These are phyloP conservation scores for Thunnus maccoyii DNA, from an alignment of 2,113 vertebrate genomes.

Conservation along the genomic window DNA sequence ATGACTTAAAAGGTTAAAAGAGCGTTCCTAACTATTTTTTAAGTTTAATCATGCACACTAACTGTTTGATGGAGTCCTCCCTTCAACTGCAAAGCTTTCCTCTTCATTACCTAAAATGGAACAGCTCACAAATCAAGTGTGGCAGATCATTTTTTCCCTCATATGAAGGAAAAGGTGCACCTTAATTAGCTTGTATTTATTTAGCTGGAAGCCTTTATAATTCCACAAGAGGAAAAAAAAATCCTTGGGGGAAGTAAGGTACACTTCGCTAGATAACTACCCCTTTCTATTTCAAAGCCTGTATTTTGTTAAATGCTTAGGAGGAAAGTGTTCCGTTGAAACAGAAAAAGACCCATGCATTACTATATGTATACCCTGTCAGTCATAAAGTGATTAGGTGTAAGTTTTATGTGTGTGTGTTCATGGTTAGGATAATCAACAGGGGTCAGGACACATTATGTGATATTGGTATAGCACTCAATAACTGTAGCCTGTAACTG, in stretches of 20 bases:
- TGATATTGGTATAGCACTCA: no score
- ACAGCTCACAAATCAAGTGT: conserved; percentile 78
- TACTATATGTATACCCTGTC: background rate
- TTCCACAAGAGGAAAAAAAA: conserved; percentile 53
- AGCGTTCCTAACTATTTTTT: conserved; percentile 72
- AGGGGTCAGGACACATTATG: no score
- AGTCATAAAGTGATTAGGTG: conserved; percentile 5
- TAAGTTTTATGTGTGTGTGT: conserved; percentile 1
- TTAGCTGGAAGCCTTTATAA: conserved; percentile 81
- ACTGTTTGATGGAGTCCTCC: conserved; percentile 68
- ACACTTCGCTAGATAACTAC: conserved; percentile 42
- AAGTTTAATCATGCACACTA: conserved; percentile 70
- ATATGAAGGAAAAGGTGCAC: conserved; percentile 73
- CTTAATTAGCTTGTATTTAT: conserved; percentile 82
- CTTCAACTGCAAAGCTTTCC: conserved; percentile 57
- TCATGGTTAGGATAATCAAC: background rate
- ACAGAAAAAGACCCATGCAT: background rate
- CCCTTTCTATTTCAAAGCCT: conserved; percentile 49
- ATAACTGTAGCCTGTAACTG: background rate
- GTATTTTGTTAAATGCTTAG: conserved; percentile 33
- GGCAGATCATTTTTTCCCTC: conserved; percentile 71
- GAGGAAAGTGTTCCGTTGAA: conserved; percentile 30
- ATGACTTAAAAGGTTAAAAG: conserved; percentile 77
- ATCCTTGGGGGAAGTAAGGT: conserved; percentile 17
- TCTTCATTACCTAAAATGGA: conserved; percentile 80